phyloP scores from a whole-genome alignment of 2,888 invertebrate species.

The Ametastegia equiseti region DNA sequence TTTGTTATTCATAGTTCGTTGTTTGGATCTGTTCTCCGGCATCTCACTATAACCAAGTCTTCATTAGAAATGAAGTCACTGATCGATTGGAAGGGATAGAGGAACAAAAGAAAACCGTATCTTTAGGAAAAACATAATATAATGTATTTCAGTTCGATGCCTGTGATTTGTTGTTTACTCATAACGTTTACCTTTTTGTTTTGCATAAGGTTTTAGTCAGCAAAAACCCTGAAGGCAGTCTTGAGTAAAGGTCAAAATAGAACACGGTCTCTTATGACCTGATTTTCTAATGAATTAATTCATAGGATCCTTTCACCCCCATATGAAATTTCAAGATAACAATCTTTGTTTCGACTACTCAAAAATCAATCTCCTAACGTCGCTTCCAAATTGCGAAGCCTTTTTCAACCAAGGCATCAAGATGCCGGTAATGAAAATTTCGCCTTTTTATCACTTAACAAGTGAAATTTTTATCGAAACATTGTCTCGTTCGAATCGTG shows the following conservation, averaged over 20 bases:
- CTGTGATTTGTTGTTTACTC: too few relatives aligned
- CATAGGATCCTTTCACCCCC: background rate
- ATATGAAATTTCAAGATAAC: background rate
- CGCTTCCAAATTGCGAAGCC: too few relatives aligned
- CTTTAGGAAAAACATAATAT: too few relatives aligned
- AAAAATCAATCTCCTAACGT: background rate
- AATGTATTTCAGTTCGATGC: too few relatives aligned
- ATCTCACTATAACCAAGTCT: too few relatives aligned
- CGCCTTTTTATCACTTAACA: background rate
- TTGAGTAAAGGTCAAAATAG: background rate
- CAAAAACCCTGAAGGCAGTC: background rate
- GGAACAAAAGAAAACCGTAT: too few relatives aligned
- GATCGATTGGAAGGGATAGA: too few relatives aligned
- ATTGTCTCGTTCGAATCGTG: slow-evolving; percentile 62
- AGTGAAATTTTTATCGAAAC: background rate
- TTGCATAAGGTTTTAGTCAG: background rate
- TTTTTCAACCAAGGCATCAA: background rate
- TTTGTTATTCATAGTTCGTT: too few relatives aligned
- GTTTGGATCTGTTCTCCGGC: too few relatives aligned
- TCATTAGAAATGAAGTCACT: too few relatives aligned
- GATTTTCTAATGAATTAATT: background rate
- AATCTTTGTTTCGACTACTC: background rate
- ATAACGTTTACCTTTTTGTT: background rate
- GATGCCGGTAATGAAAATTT: background rate
- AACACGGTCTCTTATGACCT: background rate